A percentile compares a stretch with the other conserved stretches of the same genome.
phyloP scores from a whole-genome alignment of 2,888 invertebrate species.

The Thyatira batis region DNA sequence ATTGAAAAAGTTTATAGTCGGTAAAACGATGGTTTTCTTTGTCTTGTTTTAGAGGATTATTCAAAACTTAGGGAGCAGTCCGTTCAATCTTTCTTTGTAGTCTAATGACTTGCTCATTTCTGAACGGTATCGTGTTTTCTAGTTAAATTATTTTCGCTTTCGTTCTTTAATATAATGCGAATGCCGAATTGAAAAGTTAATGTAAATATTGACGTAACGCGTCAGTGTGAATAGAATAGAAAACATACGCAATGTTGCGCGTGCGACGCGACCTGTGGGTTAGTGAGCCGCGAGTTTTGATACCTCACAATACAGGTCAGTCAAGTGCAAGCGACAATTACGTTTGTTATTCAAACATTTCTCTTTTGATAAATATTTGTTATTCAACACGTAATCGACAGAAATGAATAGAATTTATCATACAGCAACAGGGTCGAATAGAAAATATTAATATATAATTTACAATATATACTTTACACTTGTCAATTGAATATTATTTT shows the following conservation, averaged over 20 bases:
- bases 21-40: conserved; percentile 54
- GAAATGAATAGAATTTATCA: neutral
- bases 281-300: conserved; percentile 52
- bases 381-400: conserved; percentile 3
- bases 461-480: neutral
- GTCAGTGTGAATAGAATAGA: conserved; percentile 54
- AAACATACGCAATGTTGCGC: conserved; percentile 38
- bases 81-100: conserved; percentile 55
- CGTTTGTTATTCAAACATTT: conserved; percentile 21
- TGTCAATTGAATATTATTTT: neutral
- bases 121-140: conserved; percentile 31
- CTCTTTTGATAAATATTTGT: conserved; percentile 10
- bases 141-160: conserved; percentile 51
- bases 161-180: conserved; percentile 32
- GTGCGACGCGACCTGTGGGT: conserved; percentile 59
- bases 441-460: neutral
- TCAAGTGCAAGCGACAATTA: conserved; percentile 22
- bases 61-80: conserved; percentile 57
- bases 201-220: conserved; percentile 63
- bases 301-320: conserved; percentile 31
- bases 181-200: conserved; percentile 50
- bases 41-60: conserved; percentile 64
- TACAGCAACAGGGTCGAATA: neutral
- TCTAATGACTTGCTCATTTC: conserved; percentile 51
- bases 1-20: conserved; percentile 71